A percentile compares a stretch with the other conserved stretches of the same genome.
phyloP scores from a whole-genome alignment of 2,113 vertebrate species.

The Leptobrachium ailaonicum region DNA sequence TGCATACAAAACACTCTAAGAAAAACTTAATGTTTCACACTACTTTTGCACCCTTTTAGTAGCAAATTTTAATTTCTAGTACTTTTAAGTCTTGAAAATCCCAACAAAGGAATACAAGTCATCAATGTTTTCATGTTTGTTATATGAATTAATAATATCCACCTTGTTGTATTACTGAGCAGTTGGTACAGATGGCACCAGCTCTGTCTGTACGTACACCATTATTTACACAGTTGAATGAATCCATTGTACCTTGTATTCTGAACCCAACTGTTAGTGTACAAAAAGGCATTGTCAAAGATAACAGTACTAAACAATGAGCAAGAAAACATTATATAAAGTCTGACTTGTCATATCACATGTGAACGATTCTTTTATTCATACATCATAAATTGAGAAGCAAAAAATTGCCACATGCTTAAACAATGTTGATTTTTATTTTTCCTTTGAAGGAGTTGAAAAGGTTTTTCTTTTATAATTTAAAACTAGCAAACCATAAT shows the following conservation, averaged over 20 bases:
- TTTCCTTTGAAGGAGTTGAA: neutral
- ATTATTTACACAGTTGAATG: conserved; percentile 50
- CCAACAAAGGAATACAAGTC: neutral
- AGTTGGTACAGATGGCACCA: conserved; percentile 22
- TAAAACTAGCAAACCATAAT: neutral
- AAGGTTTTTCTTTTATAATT: neutral
- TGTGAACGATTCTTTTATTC: conserved; percentile 53
- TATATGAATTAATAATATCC: neutral
- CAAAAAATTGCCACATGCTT: neutral
- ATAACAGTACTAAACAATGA: conserved; percentile 51
- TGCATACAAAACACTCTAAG: too few species aligned
- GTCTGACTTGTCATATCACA: conserved; percentile 54
- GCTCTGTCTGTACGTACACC: conserved; percentile 19
- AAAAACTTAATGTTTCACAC: too few species aligned
- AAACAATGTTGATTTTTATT: neutral
- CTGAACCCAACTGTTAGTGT: conserved; percentile 44
- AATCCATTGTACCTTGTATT: conserved; percentile 39
- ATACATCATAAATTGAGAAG: conserved; percentile 3
- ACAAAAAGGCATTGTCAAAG: conserved; percentile 55
- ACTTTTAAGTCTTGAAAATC: too few species aligned
- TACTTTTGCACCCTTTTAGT: neutral
- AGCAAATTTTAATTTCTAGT: neutral
- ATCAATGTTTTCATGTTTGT: neutral
- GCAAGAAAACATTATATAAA: conserved; percentile 56
- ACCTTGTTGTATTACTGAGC: conserved; percentile 14